Evolutionary conservation across 2,797 vertebrate species (phyloP), one percentile per base, ranked within the genome.

Genomic region (Avahi laniger): DNA sequence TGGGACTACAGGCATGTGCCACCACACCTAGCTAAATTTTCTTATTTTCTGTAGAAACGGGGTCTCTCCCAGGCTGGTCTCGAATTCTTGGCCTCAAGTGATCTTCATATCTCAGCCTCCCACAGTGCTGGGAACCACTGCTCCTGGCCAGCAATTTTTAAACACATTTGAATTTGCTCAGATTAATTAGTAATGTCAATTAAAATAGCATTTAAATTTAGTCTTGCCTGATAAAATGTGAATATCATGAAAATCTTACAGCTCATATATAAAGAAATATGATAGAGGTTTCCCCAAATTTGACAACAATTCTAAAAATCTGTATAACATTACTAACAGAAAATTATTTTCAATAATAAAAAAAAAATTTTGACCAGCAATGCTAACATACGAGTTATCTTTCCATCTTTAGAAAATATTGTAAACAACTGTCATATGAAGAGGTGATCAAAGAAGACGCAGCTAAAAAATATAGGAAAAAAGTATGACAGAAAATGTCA

Each of bases 271-370:
- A 93, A 69, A 50, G 65, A 79, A 88, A 95, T 13, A 69, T 61
- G 17, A 89, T 48, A 63, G 17, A 46, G 9, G 24, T 81, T 79
- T 86, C 22, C 20, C 5, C 18, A 91, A 81, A 84, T 43, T 46
- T 88, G 38, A 61, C 38, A 90, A 91, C 17, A 72, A 54, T 91
- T 52, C 35, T 86, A 92, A 92, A 89, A 87, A 24, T 30, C 52
- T 73, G 13, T n/a, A 4, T 89, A 76, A 76, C 4, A 50, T 52
- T 84, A 80, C n/a, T 57, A 89, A 50, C 30, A 70, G 22, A 14
- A 91, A 94, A 93, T 54, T 91, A 78, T 76, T 93, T 72, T 94
- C 72, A 65, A 59, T 50, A 88, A 91, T 38, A 82, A 87, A 67
- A 89, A 94, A 61, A 10, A 84, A 89, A 70, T 88, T 81, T 95